Evolutionary conservation across 2,888 invertebrate species (phyloP), one percentile per base, ranked within the genome.

Genomic region (Acronicta psi): DNA sequence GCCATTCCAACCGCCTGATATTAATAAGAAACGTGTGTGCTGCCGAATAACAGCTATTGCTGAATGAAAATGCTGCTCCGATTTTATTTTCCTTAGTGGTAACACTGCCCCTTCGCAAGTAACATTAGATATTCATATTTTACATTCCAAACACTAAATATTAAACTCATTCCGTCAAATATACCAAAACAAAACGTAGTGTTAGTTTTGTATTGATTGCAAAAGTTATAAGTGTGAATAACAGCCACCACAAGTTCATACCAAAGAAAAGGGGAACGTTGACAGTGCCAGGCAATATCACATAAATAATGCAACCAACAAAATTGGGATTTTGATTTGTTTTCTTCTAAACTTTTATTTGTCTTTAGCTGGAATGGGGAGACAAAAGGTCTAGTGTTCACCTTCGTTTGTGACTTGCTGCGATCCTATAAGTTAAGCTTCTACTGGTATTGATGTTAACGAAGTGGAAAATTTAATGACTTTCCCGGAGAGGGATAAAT

Each of bases 261-360:
- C 84, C 79, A 85, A 89, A 89, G 89, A 88, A 92, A 91, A 85
- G 91, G 92, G 92, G 93, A 84, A 84, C 83, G 82, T 76, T 83
- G 87, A 83, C 88, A 88, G 86, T 88, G 83, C 87, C 86, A 84
- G 86, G 91, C 90, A 90, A 91, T 91, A 92, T 89, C 91, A 85
- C 90, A 94, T 94, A 94, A 93, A 94, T 94, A 93, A 94, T 93
- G 91, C 93, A 93, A 82, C 86, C 85, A 84, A 75, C 84, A 85
- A 90, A 92, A 94, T 94, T 92, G 93, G 87, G 88, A 90, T 93
- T 93, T 91, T 93, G 93, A 93, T 94, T 94, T 94, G 91, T 94
- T 93, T 93, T 89, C 91, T 89, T 88, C 72, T 76, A 90, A 94
- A 94, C 86, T 93, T 94, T 92, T 91, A 90, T 92, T 91, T 91